Percentiles rank a stretch among this genome's conserved stretches.
phyloP scores from a whole-genome alignment of 2,113 vertebrate genomes.

The Lontra canadensis region DNA sequence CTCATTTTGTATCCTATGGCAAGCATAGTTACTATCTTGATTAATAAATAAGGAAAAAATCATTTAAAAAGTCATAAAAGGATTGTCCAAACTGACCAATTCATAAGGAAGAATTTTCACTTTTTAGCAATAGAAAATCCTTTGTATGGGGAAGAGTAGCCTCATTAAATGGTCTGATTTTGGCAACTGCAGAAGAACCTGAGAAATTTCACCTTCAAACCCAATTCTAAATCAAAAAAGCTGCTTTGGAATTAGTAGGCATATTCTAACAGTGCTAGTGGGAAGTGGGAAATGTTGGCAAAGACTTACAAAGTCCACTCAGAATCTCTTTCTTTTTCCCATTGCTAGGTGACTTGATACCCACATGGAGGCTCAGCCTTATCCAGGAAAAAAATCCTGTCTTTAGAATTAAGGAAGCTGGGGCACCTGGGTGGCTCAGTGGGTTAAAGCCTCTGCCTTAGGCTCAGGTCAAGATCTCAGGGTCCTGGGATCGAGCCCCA shows the following conservation, averaged over 20 bases:
- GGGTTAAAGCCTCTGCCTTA: too few species aligned
- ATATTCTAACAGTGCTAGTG: background rate
- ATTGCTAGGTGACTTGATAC: background rate
- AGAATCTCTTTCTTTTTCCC: background rate
- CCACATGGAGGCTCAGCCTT: background rate
- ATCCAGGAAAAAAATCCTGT: background rate
- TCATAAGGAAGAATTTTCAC: background rate
- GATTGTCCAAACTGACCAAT: background rate
- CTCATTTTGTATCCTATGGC: background rate
- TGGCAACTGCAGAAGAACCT: background rate
- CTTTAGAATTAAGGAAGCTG: background rate
- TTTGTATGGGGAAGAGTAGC: background rate
- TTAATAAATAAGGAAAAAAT: background rate
- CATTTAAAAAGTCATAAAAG: background rate
- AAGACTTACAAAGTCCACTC: background rate
- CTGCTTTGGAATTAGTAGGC: background rate
- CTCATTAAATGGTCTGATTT: background rate
- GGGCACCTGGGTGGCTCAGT: too few species aligned
- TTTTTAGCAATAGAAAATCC: background rate
- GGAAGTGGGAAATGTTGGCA: background rate
- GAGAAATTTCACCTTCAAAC: background rate
- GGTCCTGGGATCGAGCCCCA: too few species aligned
- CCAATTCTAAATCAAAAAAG: background rate
- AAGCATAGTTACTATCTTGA: slow-evolving; percentile 21
- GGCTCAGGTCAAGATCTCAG: too few species aligned